A percentile compares a stretch with the other conserved stretches of the same genome.
phyloP scores from a whole-genome alignment of 2,113 vertebrate genomes.

The Tor tambroides region DNA sequence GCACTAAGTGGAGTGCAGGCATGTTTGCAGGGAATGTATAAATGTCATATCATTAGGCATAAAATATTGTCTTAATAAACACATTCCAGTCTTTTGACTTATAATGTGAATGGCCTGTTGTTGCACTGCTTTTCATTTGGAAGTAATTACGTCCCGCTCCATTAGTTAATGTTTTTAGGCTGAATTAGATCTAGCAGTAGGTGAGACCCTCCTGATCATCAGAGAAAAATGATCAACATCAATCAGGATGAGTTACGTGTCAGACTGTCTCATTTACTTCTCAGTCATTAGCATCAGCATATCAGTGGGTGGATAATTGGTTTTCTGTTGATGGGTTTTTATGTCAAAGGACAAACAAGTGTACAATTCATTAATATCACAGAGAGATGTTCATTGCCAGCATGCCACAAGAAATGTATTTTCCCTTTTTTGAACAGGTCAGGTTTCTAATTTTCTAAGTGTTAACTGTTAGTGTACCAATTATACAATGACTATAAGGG shows the following conservation, averaged over 20 bases:
- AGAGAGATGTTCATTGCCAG: too few relatives aligned
- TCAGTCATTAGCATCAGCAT: conserved; percentile 21
- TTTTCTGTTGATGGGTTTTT: conserved; percentile 39
- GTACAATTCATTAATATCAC: background rate
- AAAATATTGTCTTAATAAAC: background rate
- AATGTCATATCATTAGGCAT: background rate
- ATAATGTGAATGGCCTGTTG: conserved; percentile 3
- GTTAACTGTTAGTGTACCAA: too few relatives aligned
- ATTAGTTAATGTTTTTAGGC: conserved; percentile 26
- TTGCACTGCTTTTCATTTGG: conserved; percentile 10
- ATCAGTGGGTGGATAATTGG: conserved; percentile 17
- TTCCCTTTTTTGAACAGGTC: background rate
- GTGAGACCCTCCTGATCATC: conserved; percentile 24
- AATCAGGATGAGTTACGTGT: conserved; percentile 36
- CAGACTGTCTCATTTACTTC: conserved; percentile 15
- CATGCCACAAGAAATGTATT: background rate
- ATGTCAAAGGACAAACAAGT: conserved; percentile 22
- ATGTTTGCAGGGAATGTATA: background rate
- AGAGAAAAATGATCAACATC: conserved; percentile 40
- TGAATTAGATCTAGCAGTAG: conserved; percentile 22
- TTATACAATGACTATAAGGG: too few relatives aligned
- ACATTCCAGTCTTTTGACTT: background rate
- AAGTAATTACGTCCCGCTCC: conserved; percentile 6
- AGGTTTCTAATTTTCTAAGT: background rate
- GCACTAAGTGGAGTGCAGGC: too few relatives aligned